These are phyloP conservation scores for Sebastes alutus DNA, from an alignment of 2,797 vertebrate species.

Conservation along the genomic window DNA sequence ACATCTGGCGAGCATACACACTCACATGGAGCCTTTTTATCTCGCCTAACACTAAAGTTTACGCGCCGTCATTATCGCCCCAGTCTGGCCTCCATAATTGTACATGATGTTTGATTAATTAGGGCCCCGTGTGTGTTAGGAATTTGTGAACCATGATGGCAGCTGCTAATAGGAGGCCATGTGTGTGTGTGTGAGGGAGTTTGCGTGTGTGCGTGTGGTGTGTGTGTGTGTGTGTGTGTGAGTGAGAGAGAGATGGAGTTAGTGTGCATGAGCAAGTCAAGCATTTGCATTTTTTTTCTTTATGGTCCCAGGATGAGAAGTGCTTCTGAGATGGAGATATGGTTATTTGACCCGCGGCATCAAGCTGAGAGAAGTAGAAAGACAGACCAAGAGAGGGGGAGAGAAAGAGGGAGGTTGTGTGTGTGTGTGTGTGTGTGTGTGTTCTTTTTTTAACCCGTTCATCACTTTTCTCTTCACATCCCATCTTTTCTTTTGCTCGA, in stretches of 20 bases:
- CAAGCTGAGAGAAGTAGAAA: constrained; percentile 68
- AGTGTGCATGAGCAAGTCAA: constrained; percentile 19
- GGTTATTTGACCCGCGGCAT: constrained; percentile 74
- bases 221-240: constrained; percentile 8
- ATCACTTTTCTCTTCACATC: constrained; percentile 36
- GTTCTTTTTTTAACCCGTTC: constrained; percentile 61
- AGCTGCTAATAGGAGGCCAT: constrained; percentile 48
- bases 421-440: constrained; percentile 23
- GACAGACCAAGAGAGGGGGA: constrained; percentile 58
- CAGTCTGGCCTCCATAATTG: constrained; percentile 52
- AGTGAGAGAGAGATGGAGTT: not conserved
- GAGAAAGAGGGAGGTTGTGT: constrained; percentile 13
- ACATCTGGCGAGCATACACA: constrained; percentile 48
- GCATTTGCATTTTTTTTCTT: constrained; percentile 51
- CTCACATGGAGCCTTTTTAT: constrained; percentile 27
- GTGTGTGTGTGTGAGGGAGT: constrained; percentile 5
- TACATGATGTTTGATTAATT: constrained; percentile 65
- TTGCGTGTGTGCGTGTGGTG: not conserved
- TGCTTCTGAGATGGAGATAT: constrained; percentile 76
- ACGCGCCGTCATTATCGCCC: constrained; percentile 35
- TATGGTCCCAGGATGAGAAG: constrained; percentile 63
- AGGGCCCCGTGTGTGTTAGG: constrained; percentile 33
- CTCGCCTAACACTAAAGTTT: constrained; percentile 30
- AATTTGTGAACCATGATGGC: constrained; percentile 56
- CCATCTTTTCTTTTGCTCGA: constrained; percentile 43